Percentiles rank a stretch among this genome's conserved stretches.
These are phyloP conservation scores for Hippopotamyrus pictus DNA, from an alignment of 2,797 vertebrate genomes.

Conservation along the genomic window DNA sequence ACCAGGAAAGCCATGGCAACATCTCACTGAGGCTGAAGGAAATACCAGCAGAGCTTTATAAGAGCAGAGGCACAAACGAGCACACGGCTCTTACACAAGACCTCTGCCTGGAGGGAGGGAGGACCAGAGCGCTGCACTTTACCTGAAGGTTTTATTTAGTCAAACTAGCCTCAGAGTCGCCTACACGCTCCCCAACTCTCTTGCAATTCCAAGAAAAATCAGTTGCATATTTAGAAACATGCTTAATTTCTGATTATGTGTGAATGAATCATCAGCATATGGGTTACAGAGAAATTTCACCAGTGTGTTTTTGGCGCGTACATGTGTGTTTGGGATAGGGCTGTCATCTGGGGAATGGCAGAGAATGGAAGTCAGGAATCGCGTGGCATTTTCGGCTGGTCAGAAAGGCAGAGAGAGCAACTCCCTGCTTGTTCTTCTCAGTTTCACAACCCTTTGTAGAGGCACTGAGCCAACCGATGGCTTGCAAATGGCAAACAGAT, in stretches of 20 bases:
- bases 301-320: not conserved
- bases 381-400: not conserved
- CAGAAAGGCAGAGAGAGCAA: not conserved
- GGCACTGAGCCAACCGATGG: not conserved
- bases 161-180: not conserved
- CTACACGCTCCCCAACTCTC: not conserved
- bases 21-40: not conserved
- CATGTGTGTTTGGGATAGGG: not conserved
- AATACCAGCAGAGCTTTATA: not conserved
- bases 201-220: not conserved
- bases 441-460: not conserved
- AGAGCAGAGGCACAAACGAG: not conserved
- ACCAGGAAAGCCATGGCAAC: not conserved
- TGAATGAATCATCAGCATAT: conserved; percentile 12
- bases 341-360: not conserved
- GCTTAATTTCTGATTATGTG: conserved; percentile 4
- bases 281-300: not conserved
- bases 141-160: not conserved
- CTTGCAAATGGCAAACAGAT: not conserved
- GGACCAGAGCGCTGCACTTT: not conserved
- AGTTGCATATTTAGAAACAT: not conserved
- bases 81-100: not conserved
- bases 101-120: not conserved
- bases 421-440: not conserved
- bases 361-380: not conserved